Conservation (phyloP, 2,888 invertebrate genomes). For the Synergus umbraculus region DNA sequence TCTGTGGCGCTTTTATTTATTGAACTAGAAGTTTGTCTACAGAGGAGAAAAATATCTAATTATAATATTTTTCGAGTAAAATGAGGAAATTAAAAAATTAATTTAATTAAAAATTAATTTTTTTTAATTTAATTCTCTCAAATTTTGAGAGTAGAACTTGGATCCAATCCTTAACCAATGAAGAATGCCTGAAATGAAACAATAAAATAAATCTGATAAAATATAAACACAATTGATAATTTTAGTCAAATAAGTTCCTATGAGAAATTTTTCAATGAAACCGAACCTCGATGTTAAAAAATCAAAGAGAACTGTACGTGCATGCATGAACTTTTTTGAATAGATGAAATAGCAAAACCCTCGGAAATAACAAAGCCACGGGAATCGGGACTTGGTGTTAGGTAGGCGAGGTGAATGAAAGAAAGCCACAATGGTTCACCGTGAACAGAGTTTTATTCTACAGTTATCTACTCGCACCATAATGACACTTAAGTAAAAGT, state of each 20-base stretch:
- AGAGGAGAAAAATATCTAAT: neutral
- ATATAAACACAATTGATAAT: neutral
- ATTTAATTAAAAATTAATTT: too few relatives aligned
- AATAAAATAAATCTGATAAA: neutral
- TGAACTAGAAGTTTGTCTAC: too few relatives aligned
- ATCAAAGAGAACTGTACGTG: slow-evolving; percentile 78
- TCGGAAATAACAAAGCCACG: slow-evolving; percentile 53
- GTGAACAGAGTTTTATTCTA: slow-evolving; percentile 74
- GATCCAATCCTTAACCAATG: neutral
- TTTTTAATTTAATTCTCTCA: neutral
- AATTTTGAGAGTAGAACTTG: neutral
- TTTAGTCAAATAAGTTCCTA: neutral
- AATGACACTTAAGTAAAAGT: slow-evolving; percentile 64
- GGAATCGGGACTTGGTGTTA: slow-evolving; percentile 57
- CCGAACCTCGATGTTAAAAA: slow-evolving; percentile 65
- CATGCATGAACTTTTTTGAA: slow-evolving; percentile 75
- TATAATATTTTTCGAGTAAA: neutral
- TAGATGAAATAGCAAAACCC: slow-evolving; percentile 46
- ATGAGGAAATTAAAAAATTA: neutral
- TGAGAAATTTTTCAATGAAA: neutral
- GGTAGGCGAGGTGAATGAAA: slow-evolving; percentile 71
- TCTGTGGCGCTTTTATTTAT: too few relatives aligned
- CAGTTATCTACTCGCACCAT: slow-evolving; percentile 67
- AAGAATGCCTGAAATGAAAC: neutral
- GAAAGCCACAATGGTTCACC: slow-evolving; percentile 73